phyloP scores from a whole-genome alignment of 2,888 invertebrate genomes.

The Aplocera efformata region DNA sequence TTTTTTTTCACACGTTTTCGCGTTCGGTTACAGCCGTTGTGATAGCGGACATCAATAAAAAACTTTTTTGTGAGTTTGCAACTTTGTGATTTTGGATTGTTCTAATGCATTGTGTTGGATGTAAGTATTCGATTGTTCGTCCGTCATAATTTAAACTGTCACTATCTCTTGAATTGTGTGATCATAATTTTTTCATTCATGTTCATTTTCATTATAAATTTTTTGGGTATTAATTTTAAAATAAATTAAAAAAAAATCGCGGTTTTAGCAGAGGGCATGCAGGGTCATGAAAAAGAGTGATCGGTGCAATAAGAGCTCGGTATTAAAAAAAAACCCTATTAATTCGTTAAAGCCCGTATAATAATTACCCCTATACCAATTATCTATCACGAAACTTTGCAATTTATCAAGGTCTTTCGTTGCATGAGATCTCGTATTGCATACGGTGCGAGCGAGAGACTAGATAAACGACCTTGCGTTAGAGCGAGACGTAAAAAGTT shows the following conservation, averaged over 20 bases:
- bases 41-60: constrained; percentile 28
- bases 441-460: constrained; percentile 68
- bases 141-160: constrained; percentile 50
- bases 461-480: constrained; percentile 60
- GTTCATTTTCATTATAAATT: constrained; percentile 8
- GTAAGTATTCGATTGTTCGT: constrained; percentile 74
- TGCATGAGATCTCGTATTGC: constrained; percentile 77
- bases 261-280: background rate
- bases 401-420: constrained; percentile 76
- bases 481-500: constrained; percentile 63
- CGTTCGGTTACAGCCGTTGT: constrained; percentile 22
- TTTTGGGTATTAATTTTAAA: too few species aligned
- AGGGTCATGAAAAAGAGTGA: constrained; percentile 2
- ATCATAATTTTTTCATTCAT: constrained; percentile 26
- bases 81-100: constrained; percentile 64
- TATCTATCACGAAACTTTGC: constrained; percentile 78
- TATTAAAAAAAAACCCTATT: constrained; percentile 9
- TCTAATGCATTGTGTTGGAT: constrained; percentile 68
- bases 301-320: background rate
- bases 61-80: constrained; percentile 38
- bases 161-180: constrained; percentile 16
- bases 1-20: constrained; percentile 41
- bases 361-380: constrained; percentile 73
- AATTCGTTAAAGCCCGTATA: constrained; percentile 56
- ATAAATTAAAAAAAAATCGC: too few species aligned